A percentile compares a stretch with the other conserved stretches of the same genome.
phyloP scores from a whole-genome alignment of 2,888 invertebrate genomes.

The Tenthredo notha region DNA sequence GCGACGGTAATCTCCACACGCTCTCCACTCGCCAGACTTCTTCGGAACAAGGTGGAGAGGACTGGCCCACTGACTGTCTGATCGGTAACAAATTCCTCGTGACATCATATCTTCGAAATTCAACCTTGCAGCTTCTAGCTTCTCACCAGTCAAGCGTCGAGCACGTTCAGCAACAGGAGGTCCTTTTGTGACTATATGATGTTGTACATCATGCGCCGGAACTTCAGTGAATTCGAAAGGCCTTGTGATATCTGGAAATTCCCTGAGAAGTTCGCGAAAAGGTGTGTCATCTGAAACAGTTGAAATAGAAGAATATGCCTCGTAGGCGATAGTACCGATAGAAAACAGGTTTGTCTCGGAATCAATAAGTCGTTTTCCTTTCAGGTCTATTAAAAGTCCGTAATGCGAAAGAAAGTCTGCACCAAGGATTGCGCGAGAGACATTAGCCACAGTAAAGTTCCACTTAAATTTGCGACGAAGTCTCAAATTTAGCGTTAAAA shows the following conservation, averaged over 20 bases:
- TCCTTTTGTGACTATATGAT: conserved; percentile 58
- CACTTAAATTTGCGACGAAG: conserved; percentile 52
- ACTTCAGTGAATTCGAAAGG: conserved; percentile 21
- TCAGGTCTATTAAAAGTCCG: background rate
- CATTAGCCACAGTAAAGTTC: conserved; percentile 56
- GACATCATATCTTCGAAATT: conserved; percentile 61
- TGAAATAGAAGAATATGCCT: conserved; percentile 20
- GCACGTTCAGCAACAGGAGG: conserved; percentile 61
- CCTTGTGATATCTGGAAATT: conserved; percentile 41
- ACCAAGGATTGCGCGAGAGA: background rate
- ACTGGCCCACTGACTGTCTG: conserved; percentile 62
- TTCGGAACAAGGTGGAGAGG: conserved; percentile 62
- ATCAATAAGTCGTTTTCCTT: conserved; percentile 42
- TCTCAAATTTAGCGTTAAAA: conserved; percentile 52
- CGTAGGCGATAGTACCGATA: background rate
- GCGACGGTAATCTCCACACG: conserved; percentile 60
- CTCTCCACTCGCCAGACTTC: conserved; percentile 60
- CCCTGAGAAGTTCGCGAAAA: conserved; percentile 29
- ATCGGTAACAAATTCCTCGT: conserved; percentile 62
- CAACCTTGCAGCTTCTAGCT: conserved; percentile 58
- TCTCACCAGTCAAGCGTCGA: conserved; percentile 61
- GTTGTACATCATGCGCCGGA: conserved; percentile 46
- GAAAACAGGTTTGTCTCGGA: conserved; percentile 2
- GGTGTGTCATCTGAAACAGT: conserved; percentile 45
- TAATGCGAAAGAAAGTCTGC: no score